These are phyloP conservation scores for Trachythela sp. DNA, from an alignment of 64 coral and sea anemone species.

Conservation along the genomic window DNA sequence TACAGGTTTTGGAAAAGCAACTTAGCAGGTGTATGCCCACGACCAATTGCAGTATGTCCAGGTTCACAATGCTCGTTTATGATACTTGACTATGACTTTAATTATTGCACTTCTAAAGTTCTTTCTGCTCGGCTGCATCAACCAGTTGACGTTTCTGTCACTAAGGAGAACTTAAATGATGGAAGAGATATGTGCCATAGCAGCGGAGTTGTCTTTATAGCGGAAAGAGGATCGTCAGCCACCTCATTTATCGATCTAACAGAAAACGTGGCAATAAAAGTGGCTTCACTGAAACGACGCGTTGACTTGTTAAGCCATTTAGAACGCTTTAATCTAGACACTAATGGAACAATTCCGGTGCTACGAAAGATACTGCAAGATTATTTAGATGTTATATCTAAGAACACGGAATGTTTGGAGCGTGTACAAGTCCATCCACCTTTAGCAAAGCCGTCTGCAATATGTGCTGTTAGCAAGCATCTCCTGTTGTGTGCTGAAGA, in stretches of 20 bases:
- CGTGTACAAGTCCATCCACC: slow-evolving; percentile 35
- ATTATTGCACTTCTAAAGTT: slow-evolving; percentile 8
- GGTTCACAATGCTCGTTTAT: slow-evolving; percentile 31
- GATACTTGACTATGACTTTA: slow-evolving; percentile 38
- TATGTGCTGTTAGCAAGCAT: slow-evolving; percentile 24
- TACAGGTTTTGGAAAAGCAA: slow-evolving; percentile 55
- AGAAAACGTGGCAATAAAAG: not conserved
- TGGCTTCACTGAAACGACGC: not conserved
- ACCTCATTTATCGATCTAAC: slow-evolving; percentile 41
- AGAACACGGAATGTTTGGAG: slow-evolving; percentile 34
- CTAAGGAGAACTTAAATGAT: slow-evolving; percentile 25
- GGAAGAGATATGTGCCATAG: slow-evolving; percentile 39
- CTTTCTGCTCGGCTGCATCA: slow-evolving; percentile 29
- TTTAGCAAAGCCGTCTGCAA: slow-evolving; percentile 35
- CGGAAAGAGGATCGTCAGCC: slow-evolving; percentile 26
- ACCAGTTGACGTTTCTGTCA: slow-evolving; percentile 29
- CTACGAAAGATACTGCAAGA: slow-evolving; percentile 28
- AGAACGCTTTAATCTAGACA: not conserved
- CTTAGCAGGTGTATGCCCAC: not conserved
- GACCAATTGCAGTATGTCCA: slow-evolving; percentile 11
- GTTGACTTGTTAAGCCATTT: slow-evolving; percentile 31
- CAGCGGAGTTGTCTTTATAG: slow-evolving; percentile 27
- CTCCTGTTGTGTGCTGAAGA: slow-evolving; percentile 39
- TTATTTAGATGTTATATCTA: slow-evolving; percentile 23
- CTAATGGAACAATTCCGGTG: slow-evolving; percentile 18